Evolutionary conservation across 2,797 vertebrate genomes (phyloP).

Genomic region (Tokudaia tokunoshimensis): DNA sequence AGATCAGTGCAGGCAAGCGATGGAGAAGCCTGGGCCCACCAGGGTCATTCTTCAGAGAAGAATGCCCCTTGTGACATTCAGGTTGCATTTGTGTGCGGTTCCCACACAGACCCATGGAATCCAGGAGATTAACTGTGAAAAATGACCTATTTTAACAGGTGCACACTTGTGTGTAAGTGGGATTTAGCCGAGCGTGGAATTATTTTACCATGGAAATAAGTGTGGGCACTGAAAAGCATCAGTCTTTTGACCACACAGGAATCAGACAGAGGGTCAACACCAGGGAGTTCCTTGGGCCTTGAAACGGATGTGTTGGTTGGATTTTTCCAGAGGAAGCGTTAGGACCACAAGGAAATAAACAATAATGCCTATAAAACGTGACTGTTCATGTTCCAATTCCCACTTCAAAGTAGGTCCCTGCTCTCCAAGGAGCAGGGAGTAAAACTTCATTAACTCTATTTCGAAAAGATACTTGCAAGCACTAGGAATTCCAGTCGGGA

Average conservation of each 20-base stretch:
- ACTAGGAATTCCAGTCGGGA: background rate
- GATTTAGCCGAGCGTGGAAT: slow-evolving; percentile 81
- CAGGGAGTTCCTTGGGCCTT: slow-evolving; percentile 74
- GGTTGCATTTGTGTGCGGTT: slow-evolving; percentile 72
- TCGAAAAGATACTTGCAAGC: background rate
- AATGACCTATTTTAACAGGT: slow-evolving; percentile 88
- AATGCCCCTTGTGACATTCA: slow-evolving; percentile 62
- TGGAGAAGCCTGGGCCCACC: background rate
- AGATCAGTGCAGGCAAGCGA: background rate
- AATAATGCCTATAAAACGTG: slow-evolving; percentile 60
- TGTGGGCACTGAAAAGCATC: slow-evolving; percentile 77
- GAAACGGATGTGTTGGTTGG: slow-evolving; percentile 73
- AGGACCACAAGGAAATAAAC: slow-evolving; percentile 74
- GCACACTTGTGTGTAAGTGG: slow-evolving; percentile 82
- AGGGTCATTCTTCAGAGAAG: slow-evolving; percentile 53
- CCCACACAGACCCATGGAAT: slow-evolving; percentile 79
- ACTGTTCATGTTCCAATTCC: slow-evolving; percentile 52
- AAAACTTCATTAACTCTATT: background rate
- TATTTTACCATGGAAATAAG: slow-evolving; percentile 86
- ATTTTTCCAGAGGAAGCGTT: slow-evolving; percentile 79
- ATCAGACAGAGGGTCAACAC: slow-evolving; percentile 83
- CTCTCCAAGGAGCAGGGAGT: slow-evolving; percentile 21
- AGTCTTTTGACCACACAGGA: slow-evolving; percentile 82
- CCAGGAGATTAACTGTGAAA: slow-evolving; percentile 81
- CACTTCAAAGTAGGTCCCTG: slow-evolving; percentile 54